These are phyloP conservation scores for Drosophila nigritarsus DNA, from an alignment of 2,888 invertebrate genomes.

Conservation along the genomic window DNA sequence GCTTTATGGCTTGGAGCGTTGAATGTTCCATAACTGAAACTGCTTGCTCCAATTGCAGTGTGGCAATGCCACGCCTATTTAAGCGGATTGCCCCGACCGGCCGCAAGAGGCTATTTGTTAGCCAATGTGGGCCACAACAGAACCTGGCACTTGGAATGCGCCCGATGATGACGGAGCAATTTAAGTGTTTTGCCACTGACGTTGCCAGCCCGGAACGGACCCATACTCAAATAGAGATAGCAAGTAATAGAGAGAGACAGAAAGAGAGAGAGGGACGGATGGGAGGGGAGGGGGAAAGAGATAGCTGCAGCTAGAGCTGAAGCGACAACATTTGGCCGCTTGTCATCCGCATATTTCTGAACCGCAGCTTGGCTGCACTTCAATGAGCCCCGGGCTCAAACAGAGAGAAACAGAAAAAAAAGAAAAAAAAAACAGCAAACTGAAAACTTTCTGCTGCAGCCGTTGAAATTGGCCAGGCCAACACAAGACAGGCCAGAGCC, in stretches of 20 bases:
- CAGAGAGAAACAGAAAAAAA: conserved; percentile 6
- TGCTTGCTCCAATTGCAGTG: conserved; percentile 47
- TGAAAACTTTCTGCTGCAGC: conserved; percentile 64
- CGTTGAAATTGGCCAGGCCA: conserved; percentile 66
- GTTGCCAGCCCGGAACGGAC: conserved; percentile 50
- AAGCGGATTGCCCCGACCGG: conserved; percentile 38
- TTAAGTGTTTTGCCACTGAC: conserved; percentile 38
- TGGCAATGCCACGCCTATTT: conserved; percentile 47
- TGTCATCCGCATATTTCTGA: conserved; percentile 65
- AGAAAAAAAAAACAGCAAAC: conserved; percentile 20
- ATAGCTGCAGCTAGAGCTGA: not conserved
- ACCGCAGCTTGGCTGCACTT: conserved; percentile 64
- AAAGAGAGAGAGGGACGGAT: not conserved
- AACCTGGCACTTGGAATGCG: conserved; percentile 61
- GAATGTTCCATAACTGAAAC: conserved; percentile 40
- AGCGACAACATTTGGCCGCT: conserved; percentile 47
- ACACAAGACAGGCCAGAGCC: conserved; percentile 25
- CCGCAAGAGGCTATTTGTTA: conserved; percentile 28
- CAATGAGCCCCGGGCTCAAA: conserved; percentile 46
- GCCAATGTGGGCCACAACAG: conserved; percentile 59
- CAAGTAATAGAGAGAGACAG: not conserved
- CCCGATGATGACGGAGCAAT: conserved; percentile 53
- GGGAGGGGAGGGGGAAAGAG: not conserved
- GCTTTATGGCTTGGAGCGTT: not conserved
- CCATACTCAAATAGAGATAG: conserved; percentile 6